Percentiles rank a stretch among this genome's conserved stretches.
Evolutionary conservation across 2,797 vertebrate species (phyloP).

Genomic region (Trematomus bernacchii): DNA sequence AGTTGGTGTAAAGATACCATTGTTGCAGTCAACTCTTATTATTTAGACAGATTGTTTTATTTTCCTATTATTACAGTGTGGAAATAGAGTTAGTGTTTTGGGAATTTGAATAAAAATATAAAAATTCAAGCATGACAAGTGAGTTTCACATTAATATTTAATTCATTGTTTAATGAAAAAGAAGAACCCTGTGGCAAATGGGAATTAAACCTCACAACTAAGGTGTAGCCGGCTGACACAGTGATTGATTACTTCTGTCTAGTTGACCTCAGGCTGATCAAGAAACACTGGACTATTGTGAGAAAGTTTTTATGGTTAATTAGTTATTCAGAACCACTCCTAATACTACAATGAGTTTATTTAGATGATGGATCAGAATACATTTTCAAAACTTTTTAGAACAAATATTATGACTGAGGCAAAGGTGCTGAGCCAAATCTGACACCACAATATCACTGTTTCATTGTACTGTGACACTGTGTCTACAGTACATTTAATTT

Average conservation of each 20-base stretch:
- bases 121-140: conserved; percentile 21
- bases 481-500: neutral
- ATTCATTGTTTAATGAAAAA: conserved; percentile 34
- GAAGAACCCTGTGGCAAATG: conserved; percentile 50
- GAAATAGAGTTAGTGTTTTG: neutral
- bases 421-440: neutral
- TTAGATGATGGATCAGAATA: neutral
- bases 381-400: neutral
- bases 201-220: conserved; percentile 50
- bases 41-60: neutral
- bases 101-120: conserved; percentile 9
- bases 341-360: neutral
- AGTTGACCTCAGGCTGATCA: conserved; percentile 45
- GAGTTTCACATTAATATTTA: conserved; percentile 24
- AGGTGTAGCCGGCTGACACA: conserved; percentile 34
- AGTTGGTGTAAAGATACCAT: neutral
- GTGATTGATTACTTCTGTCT: conserved; percentile 57
- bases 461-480: neutral
- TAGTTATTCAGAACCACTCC: conserved; percentile 6
- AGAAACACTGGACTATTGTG: conserved; percentile 15
- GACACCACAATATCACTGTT: conserved; percentile 6
- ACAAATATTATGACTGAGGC: neutral
- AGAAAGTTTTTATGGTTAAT: conserved; percentile 17
- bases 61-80: neutral
- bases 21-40: neutral